These are phyloP conservation scores for Drosophila austrosaltans DNA, from an alignment of 2,888 invertebrate species.

Conservation along the genomic window DNA sequence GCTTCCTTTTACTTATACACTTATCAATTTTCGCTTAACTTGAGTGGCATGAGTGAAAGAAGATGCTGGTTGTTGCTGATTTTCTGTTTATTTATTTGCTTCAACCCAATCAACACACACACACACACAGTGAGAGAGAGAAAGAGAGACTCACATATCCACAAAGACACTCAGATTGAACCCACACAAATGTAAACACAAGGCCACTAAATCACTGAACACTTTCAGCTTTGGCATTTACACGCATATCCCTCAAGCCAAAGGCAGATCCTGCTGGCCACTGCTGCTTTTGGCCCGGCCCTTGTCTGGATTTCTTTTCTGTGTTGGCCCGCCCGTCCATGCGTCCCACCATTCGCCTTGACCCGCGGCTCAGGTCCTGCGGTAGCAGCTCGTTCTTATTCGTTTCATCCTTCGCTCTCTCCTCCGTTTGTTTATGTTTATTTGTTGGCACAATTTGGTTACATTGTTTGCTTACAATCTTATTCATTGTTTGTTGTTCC, in stretches of 20 bases:
- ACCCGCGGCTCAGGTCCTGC: constrained; percentile 5
- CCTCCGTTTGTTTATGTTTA: constrained; percentile 75
- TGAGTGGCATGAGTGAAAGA: constrained; percentile 2
- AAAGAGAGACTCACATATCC: constrained; percentile 23
- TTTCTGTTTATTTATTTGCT: constrained; percentile 75
- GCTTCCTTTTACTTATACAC: constrained; percentile 60
- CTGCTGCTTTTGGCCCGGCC: constrained; percentile 39
- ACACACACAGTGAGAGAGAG: constrained; percentile 4
- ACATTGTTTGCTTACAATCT: constrained; percentile 77
- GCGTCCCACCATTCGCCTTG: constrained; percentile 19
- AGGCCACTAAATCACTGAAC: constrained; percentile 74
- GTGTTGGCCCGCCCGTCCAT: constrained; percentile 69
- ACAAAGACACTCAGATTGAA: constrained; percentile 34
- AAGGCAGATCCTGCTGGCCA: constrained; percentile 44
- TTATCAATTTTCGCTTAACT: constrained; percentile 64
- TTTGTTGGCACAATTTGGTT: constrained; percentile 78
- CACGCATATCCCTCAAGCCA: constrained; percentile 52
- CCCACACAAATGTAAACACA: constrained; percentile 55
- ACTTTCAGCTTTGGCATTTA: constrained; percentile 70
- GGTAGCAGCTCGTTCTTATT: constrained; percentile 23
- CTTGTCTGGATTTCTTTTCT: constrained; percentile 60
- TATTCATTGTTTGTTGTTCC: constrained; percentile 46
- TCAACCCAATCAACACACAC: constrained; percentile 68
- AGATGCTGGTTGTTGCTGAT: constrained; percentile 54
- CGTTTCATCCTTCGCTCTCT: constrained; percentile 44